Base-by-base conservation (phyloP, 2,888 invertebrate species). In the Cryptus armator region DNA sequence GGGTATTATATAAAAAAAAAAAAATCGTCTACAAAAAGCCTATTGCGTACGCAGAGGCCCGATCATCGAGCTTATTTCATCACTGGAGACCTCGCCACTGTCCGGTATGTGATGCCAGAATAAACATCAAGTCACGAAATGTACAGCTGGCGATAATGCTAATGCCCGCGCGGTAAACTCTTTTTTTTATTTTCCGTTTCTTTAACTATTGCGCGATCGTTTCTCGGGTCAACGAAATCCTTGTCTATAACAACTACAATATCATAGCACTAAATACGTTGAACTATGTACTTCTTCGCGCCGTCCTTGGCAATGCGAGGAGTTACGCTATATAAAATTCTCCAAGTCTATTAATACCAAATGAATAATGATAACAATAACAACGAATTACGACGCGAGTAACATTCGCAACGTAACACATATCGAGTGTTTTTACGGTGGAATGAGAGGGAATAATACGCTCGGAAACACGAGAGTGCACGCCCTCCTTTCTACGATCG, bases 401-500 rank as follows among this genome's bases (percentile, higher is more conserved):
- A 59, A 59, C 12, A 32, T 59, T 10, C 3, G 10, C 48, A 4
- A 14, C 32, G 59, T 6, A 29, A 53, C 16, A n/a, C 53, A 53
- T 53, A n/a, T 9, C 19, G 53, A 53, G 19, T 53, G 37, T 37
- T 37, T 37, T 37, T 37, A 37, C 37, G 37, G 37, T 9, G 37
- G 7, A 32, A 44, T 16, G n/a, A 37, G 29, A 51, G 10, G 56
- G 19, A 72, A 59, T 48, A 74, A 72, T 43, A 29, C 43, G 10
- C 66, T 66, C 46, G 12, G 43, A 46, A 16, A 48, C 29, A 64
- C 68, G 79, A 66, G 74, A 79, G 62, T 43, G 53, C 56, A 37
- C 78, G 78, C 83, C 79, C 79, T 80, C 85, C 85, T 85, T 85
- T 85, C 85, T 83, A 83, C 85, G 62, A 79, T 79, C 37, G 46